phyloP scores from a whole-genome alignment of 30 jellyfish, hydroid and myxozoan species.

The Mastigias papua region DNA sequence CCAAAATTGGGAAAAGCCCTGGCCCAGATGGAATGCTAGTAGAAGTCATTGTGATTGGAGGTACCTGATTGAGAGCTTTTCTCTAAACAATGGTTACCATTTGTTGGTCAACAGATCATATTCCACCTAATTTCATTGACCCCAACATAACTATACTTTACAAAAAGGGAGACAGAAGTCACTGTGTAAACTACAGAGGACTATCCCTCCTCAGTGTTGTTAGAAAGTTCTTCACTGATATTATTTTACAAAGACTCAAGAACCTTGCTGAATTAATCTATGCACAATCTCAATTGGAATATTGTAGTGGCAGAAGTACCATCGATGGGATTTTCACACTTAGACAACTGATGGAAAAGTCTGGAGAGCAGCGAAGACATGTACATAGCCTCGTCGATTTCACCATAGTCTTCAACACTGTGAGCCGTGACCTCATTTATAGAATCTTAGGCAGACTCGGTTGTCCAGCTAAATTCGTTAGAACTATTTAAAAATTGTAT shows the following conservation, averaged over 20 bases:
- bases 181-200: constrained; percentile 67
- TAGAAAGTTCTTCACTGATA: constrained; percentile 37
- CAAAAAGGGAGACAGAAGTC: constrained; percentile 57
- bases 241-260: constrained; percentile 39
- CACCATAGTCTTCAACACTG: too few species aligned
- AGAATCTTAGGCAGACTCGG: too few species aligned
- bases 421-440: too few species aligned
- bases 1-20: constrained; percentile 68
- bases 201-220: constrained; percentile 35
- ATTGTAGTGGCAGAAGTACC: constrained; percentile 35
- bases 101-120: constrained; percentile 53
- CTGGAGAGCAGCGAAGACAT: too few species aligned
- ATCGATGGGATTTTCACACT: too few species aligned
- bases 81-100: constrained; percentile 7
- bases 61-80: constrained; percentile 40
- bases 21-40: constrained; percentile 68
- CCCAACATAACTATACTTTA: too few species aligned
- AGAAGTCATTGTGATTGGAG: constrained; percentile 60
- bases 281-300: constrained; percentile 72
- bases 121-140: constrained; percentile 63
- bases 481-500: too few species aligned
- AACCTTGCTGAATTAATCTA: constrained; percentile 7
- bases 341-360: too few species aligned
- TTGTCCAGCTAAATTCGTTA: too few species aligned
- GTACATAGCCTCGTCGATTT: too few species aligned